Evolutionary conservation across 2,888 invertebrate species (phyloP).

Genomic region (Diadromus collaris): DNA sequence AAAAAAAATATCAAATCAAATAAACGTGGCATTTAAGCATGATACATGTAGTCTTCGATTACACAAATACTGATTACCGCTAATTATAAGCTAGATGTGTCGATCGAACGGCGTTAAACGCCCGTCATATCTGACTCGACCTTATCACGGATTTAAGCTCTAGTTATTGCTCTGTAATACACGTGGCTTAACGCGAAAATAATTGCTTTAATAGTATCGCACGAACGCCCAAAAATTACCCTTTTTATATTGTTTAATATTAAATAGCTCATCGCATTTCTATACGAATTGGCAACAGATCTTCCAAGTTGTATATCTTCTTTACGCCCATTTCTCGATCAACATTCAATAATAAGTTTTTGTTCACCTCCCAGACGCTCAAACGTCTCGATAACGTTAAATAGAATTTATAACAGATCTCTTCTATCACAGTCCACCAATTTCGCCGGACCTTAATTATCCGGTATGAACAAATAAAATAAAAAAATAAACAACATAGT

Average conservation of each 20-base stretch:
- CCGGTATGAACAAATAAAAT: constrained; percentile 4
- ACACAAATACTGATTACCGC: constrained; percentile 46
- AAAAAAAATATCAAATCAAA: not conserved
- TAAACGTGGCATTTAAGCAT: constrained; percentile 4
- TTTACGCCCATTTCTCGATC: not conserved
- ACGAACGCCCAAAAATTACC: constrained; percentile 31
- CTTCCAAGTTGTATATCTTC: not conserved
- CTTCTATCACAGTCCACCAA: constrained; percentile 47
- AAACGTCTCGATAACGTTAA: not conserved
- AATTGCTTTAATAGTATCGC: constrained; percentile 45
- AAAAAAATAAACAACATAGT: constrained; percentile 14
- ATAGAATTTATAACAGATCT: constrained; percentile 36
- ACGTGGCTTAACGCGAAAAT: constrained; percentile 71
- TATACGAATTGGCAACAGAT: constrained; percentile 4
- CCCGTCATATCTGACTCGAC: constrained; percentile 63
- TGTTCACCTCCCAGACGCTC: not conserved
- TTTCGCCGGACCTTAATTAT: constrained; percentile 20
- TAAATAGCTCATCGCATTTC: constrained; percentile 5
- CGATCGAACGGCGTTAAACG: constrained; percentile 35
- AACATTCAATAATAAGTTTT: not conserved
- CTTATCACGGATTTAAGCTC: constrained; percentile 77
- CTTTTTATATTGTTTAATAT: constrained; percentile 17
- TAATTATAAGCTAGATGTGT: constrained; percentile 50
- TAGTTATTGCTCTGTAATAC: constrained; percentile 77
- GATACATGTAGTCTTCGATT: constrained; percentile 40